These are phyloP conservation scores for cattle (Bos taurus) DNA, from an alignment of 2,113 vertebrate genomes.

Conservation along the genomic window DNA sequence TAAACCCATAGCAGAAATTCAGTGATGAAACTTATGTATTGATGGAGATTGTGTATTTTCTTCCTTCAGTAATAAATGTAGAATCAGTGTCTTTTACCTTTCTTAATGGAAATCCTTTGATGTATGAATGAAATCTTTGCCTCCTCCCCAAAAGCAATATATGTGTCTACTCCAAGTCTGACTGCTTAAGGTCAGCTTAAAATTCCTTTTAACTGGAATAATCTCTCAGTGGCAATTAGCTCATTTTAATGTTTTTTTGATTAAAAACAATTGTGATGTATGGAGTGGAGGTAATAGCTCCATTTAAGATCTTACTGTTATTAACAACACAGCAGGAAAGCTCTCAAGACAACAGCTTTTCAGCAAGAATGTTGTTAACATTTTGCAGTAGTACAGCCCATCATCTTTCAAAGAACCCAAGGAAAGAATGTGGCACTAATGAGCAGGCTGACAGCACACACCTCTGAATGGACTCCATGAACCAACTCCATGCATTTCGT, in stretches of 20 bases:
- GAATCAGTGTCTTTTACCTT: not conserved
- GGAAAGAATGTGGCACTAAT: not conserved
- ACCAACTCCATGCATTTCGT: not conserved
- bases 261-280: constrained; percentile 68
- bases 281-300: constrained; percentile 40
- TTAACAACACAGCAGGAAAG: constrained; percentile 48
- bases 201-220: not conserved
- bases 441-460: not conserved
- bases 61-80: not conserved
- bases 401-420: not conserved
- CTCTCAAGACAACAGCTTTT: constrained; percentile 32
- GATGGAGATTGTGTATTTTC: not conserved
- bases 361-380: not conserved
- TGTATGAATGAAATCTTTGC: not conserved
- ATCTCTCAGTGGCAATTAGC: constrained; percentile 34
- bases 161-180: not conserved
- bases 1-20: not conserved
- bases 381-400: not conserved
- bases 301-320: constrained; percentile 32
- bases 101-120: not conserved
- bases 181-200: not conserved
- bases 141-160: not conserved
- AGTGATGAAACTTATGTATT: not conserved
- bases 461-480: not conserved
- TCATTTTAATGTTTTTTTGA: constrained; percentile 63